These are phyloP conservation scores for Macrosoma leucophasiata DNA, from an alignment of 2,888 invertebrate species.

Conservation along the genomic window DNA sequence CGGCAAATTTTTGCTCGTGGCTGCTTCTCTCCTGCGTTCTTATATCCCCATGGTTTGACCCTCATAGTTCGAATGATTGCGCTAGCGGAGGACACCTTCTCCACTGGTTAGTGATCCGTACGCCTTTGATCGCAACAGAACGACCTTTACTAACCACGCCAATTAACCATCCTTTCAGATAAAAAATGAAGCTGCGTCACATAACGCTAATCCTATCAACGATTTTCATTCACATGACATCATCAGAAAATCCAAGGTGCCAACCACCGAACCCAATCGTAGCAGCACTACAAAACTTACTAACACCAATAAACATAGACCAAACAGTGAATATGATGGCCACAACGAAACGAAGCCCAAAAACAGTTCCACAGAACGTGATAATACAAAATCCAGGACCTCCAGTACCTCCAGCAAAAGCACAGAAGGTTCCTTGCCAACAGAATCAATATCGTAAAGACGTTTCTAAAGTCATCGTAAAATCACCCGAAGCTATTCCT, in stretches of 20 bases:
- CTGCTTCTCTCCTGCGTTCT: no score
- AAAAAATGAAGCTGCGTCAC: constrained; percentile 15
- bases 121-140: no score
- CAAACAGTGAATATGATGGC: constrained; percentile 29
- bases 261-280: constrained; percentile 19
- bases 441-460: constrained; percentile 1
- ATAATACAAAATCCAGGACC: constrained; percentile 1
- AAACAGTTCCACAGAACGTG: no score
- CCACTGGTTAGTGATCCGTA: no score
- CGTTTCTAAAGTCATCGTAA: no score
- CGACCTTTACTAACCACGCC: neutral
- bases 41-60: no score
- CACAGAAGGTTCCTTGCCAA: neutral
- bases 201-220: constrained; percentile 10
- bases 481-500: no score
- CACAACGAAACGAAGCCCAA: constrained; percentile 14
- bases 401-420: neutral
- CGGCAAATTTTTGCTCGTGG: no score
- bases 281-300: constrained; percentile 31
- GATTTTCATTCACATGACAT: constrained; percentile 3
- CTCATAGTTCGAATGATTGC: no score
- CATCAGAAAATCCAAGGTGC: constrained; percentile 16
- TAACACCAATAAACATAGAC: constrained; percentile 33
- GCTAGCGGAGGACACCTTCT: no score
- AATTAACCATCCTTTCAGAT: neutral